phyloP scores from a whole-genome alignment of 2,888 invertebrate genomes.

The Yponomeuta plumbellus region DNA sequence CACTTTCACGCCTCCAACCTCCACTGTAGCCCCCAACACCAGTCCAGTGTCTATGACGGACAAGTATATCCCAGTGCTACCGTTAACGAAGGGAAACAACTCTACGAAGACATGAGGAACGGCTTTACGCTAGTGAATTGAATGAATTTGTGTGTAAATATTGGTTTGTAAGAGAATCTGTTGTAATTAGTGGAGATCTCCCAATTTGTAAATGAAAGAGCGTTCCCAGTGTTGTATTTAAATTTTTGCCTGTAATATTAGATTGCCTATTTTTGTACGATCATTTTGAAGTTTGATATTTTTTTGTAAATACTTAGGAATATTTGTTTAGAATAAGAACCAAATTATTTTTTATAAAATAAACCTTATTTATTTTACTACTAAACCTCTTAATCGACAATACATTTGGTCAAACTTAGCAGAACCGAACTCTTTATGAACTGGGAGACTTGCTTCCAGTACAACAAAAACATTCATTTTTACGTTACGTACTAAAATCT shows the following conservation, averaged over 20 bases:
- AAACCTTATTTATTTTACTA: slow-evolving; percentile 67
- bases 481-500: slow-evolving; percentile 17
- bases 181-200: slow-evolving; percentile 10
- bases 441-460: slow-evolving; percentile 29
- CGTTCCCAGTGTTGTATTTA: slow-evolving; percentile 21
- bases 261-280: slow-evolving; percentile 25
- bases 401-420: slow-evolving; percentile 16
- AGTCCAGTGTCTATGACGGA: slow-evolving; percentile 25
- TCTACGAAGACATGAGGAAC: slow-evolving; percentile 22
- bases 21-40: slow-evolving; percentile 34
- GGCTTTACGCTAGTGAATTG: background rate
- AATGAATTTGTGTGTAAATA: slow-evolving; percentile 10
- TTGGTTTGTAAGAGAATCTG: slow-evolving; percentile 4
- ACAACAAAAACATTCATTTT: slow-evolving; percentile 22
- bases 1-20: slow-evolving; percentile 71
- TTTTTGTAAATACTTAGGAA: slow-evolving; percentile 58
- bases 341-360: slow-evolving; percentile 43
- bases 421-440: slow-evolving; percentile 21
- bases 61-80: slow-evolving; percentile 47
- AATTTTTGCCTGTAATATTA: slow-evolving; percentile 30
- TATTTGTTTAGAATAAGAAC: slow-evolving; percentile 50
- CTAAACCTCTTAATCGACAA: background rate
- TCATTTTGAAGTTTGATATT: slow-evolving; percentile 21
- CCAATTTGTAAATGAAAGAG: slow-evolving; percentile 17
- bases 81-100: slow-evolving; percentile 36